A percentile compares a stretch with the other conserved stretches of the same genome.
Conservation (phyloP, 2,888 invertebrate genomes). For the Sinotaia quadrata region DNA sequence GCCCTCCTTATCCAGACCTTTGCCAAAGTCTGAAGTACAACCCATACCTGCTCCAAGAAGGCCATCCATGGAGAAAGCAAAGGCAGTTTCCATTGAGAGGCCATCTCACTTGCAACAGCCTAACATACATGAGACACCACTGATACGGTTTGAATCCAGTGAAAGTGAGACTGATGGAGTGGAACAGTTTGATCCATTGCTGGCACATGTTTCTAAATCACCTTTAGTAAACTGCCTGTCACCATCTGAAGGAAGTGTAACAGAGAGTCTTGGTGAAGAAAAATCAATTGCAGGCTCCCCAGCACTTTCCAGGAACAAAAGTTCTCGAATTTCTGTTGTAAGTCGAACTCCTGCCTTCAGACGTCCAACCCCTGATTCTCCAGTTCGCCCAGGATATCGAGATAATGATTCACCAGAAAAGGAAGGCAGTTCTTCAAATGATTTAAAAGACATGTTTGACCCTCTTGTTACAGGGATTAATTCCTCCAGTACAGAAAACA, state of each 20-base stretch:
- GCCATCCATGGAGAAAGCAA: not conserved
- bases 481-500: not conserved
- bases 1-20: not conserved
- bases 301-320: slow-evolving; percentile 16
- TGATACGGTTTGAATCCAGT: slow-evolving; percentile 38
- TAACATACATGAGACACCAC: slow-evolving; percentile 26
- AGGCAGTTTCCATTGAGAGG: not conserved
- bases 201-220: not conserved
- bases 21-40: not conserved
- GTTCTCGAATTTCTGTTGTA: slow-evolving; percentile 34
- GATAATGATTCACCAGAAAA: slow-evolving; percentile 30
- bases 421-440: not conserved
- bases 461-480: slow-evolving; percentile 22
- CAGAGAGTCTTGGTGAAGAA: no score
- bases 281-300: not conserved
- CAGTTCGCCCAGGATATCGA: slow-evolving; percentile 42
- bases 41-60: not conserved
- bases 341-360: slow-evolving; percentile 49
- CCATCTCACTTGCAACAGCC: not conserved
- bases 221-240: not conserved
- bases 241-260: no score
- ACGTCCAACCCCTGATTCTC: slow-evolving; percentile 36
- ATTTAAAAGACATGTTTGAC: slow-evolving; percentile 25
- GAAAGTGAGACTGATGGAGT: slow-evolving; percentile 34
- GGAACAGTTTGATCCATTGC: slow-evolving; percentile 37